phyloP scores from a whole-genome alignment of 2,888 invertebrate genomes.

The Baronia brevicornis region DNA sequence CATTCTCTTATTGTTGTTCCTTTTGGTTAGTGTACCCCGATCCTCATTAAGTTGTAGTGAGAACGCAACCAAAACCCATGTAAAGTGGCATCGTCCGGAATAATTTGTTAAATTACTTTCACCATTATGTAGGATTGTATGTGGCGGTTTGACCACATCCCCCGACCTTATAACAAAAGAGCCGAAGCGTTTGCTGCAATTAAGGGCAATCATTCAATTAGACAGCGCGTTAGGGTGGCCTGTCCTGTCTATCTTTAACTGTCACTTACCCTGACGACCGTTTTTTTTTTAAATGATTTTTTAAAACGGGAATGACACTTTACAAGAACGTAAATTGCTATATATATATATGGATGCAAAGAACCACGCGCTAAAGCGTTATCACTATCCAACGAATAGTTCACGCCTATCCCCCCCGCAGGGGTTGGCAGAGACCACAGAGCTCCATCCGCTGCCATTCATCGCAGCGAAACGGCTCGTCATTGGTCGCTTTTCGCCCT shows the following conservation, averaged over 20 bases:
- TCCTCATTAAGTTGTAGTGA: too few species aligned
- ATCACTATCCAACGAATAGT: too few species aligned
- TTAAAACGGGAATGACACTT: conserved; percentile 11
- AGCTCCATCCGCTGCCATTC: too few species aligned
- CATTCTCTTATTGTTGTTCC: too few species aligned
- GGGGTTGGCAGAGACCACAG: too few species aligned
- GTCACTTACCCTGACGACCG: conserved; percentile 28
- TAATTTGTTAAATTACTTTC: conserved; percentile 8
- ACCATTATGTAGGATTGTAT: conserved; percentile 31
- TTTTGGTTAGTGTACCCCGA: too few species aligned
- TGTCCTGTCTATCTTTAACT: conserved; percentile 10
- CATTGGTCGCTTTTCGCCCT: too few species aligned
- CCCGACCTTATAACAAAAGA: conserved; percentile 38
- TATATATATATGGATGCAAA: too few species aligned
- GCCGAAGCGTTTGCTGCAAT: conserved; percentile 33
- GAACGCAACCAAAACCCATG: neutral
- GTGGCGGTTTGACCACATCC: conserved; percentile 48
- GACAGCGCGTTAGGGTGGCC: conserved; percentile 28
- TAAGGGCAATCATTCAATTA: conserved; percentile 60
- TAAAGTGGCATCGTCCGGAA: conserved; percentile 8
- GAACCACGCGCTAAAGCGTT: too few species aligned
- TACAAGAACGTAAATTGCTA: neutral
- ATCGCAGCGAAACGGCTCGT: too few species aligned
- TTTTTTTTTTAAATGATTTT: too few species aligned
- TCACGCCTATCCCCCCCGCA: too few species aligned